phyloP scores from a whole-genome alignment of 2,888 invertebrate genomes.

The Suillia variegata region DNA sequence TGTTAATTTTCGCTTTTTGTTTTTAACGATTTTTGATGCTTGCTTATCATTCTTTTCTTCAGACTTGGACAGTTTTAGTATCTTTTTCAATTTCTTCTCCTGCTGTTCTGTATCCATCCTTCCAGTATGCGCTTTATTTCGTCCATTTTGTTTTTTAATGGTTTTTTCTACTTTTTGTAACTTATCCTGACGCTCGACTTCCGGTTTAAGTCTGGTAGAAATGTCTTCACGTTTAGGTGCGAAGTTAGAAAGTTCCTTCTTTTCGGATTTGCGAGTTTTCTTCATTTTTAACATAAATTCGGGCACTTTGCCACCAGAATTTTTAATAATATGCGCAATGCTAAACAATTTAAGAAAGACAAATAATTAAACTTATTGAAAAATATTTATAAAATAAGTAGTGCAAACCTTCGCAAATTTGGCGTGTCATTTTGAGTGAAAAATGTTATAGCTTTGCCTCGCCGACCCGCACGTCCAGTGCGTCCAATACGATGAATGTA shows the following conservation, averaged over 20 bases:
- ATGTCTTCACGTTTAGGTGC: conserved; percentile 73
- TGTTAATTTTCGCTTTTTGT: conserved; percentile 21
- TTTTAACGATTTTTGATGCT: background rate
- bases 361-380: background rate
- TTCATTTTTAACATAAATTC: conserved; percentile 84
- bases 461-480: conserved; percentile 91
- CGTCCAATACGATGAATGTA: conserved; percentile 90
- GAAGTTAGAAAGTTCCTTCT: conserved; percentile 65
- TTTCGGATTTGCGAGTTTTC: conserved; percentile 69
- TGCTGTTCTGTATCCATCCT: background rate
- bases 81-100: conserved; percentile 25
- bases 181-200: conserved; percentile 17
- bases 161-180: conserved; percentile 22
- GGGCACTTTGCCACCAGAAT: conserved; percentile 91
- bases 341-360: conserved; percentile 63
- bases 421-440: conserved; percentile 89
- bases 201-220: conserved; percentile 62
- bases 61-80: background rate
- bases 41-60: background rate
- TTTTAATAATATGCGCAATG: conserved; percentile 87
- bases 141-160: conserved; percentile 20
- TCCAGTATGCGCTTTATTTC: background rate
- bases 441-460: conserved; percentile 89
- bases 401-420: conserved; percentile 85
- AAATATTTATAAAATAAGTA: background rate